Evolutionary conservation across 30 jellyfish, hydroid and myxozoan species (phyloP), one percentile per base, ranked within the genome.

Genomic region (Pseudorhiza aurosa): DNA sequence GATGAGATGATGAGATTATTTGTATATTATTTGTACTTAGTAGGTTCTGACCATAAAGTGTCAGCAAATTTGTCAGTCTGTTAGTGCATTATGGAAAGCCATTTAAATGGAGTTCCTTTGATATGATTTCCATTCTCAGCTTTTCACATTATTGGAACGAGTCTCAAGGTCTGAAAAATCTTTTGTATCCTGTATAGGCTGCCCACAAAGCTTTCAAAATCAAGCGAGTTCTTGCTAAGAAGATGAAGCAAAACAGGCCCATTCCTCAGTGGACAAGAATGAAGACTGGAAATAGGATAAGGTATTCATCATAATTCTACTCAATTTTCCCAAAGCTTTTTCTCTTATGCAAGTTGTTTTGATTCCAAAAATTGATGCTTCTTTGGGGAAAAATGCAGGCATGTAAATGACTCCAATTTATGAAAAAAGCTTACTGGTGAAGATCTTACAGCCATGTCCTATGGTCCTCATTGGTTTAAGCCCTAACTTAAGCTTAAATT

Each of bases 211-310:
- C 98, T 14, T 91, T 91, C 93, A 83, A 77, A 53, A 85, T 91
- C 85, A 91, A 91, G 96, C 93, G 98, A 39, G 87, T 78, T 68
- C 96, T 91, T 50, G 98, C 98, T 2, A 91, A 82, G 89, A 91
- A 91, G 75, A 85, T 84, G 98, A 91, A 91, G 42, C 98, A 91
- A 62, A 91, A 91, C 89, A 76, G 98, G 51, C 96, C 98, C 3
- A 94, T 91, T 30, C 98, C 98, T 11, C 98, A 91, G 71, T 91
- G 98, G 98, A 85, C 89, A 30, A 85, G 98, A 40, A 91, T 91
- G 98, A 85, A 87, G 67, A 91, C 98, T 59, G 98, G 98, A 0
- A 91, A 91, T 69, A 91, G 72, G 56, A 91, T 91, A 21, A 79
- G 96, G 98, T 91, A 43, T 1, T 91, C 72, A 12, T 49, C 25